Base-by-base conservation (phyloP, 2,113 vertebrate genomes). In the Zosterops lateralis region DNA sequence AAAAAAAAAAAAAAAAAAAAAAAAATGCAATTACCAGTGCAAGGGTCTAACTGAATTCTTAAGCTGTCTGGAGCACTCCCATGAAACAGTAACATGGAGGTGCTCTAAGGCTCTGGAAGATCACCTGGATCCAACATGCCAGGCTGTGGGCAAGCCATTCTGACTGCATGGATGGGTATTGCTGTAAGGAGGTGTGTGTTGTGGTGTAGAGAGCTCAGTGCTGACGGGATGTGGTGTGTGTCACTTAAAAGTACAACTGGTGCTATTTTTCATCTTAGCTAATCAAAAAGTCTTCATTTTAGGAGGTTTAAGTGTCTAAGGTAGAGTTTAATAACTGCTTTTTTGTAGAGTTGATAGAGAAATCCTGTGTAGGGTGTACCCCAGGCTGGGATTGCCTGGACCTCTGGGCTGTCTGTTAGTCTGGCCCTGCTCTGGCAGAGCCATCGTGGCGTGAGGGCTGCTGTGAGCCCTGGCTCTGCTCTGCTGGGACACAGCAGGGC, bases 181-280 rank as follows among this genome's bases (percentile, higher is more conserved):
- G 44, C 26, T 90, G 4, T 28, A 2, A 24, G 32, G 50, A 14
- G 22, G 1, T 34, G 21, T 25, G 20, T 42, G 10, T 18, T 5
- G 13, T 64, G 87, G 4, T 51, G 1, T 2, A 1, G 10, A 9
- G 7, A 10, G 28, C 8, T 65, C 10, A 2, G 20, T 36, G 53
- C 42, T 82, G 24, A 5, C 0, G 0, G 40, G 60, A n/a, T 18
- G n/a, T 29, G n/a, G 17, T 29, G 4, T 2, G 2, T 34, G 7
- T 28, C n/a, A 4, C 34, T 75, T 12, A 7, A 57, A 32, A 38
- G 42, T 72, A 21, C 45, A 48, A 10, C 10, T n/a, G 15, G 17
- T 7, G 1, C 21, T 61, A 1, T 26, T 84, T 75, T 60, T 53
- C 6, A 2, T 48, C 28, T 32, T 26, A 7, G 19, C 34, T 78